Conservation (phyloP, 2,888 invertebrate species). For the Nymphalis urticae region DNA sequence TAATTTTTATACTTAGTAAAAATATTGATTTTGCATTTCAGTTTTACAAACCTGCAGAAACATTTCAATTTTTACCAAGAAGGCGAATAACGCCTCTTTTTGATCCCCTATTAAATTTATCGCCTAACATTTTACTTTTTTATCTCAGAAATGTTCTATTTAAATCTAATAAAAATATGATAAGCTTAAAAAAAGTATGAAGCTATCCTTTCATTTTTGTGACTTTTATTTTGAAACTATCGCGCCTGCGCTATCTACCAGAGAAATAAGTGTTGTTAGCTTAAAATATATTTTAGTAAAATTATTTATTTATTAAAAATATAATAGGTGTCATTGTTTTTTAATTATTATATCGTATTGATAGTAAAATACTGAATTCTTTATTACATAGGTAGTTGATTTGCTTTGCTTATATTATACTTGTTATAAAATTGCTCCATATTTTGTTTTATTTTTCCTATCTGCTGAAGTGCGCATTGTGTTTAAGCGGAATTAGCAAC, state of each 20-base stretch:
- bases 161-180: conserved; percentile 52
- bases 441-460: no score
- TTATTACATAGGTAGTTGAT: no score
- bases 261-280: not conserved
- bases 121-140: conserved; percentile 65
- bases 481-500: no score
- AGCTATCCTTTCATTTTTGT: conserved; percentile 42
- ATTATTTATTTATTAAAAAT: no score
- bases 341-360: no score
- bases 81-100: conserved; percentile 65
- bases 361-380: no score
- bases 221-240: conserved; percentile 48
- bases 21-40: conserved; percentile 50
- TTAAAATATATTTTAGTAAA: not conserved
- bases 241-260: conserved; percentile 45
- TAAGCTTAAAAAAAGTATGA: conserved; percentile 45
- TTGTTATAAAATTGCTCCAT: no score
- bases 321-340: no score
- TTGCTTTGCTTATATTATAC: no score
- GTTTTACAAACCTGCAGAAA: conserved; percentile 68
- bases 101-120: conserved; percentile 55
- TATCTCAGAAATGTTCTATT: conserved; percentile 50
- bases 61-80: conserved; percentile 73
- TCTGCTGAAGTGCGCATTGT: no score
- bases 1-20: conserved; percentile 8